These are phyloP conservation scores for Pantherophis guttatus DNA, from an alignment of 2,113 vertebrate genomes.

Conservation along the genomic window DNA sequence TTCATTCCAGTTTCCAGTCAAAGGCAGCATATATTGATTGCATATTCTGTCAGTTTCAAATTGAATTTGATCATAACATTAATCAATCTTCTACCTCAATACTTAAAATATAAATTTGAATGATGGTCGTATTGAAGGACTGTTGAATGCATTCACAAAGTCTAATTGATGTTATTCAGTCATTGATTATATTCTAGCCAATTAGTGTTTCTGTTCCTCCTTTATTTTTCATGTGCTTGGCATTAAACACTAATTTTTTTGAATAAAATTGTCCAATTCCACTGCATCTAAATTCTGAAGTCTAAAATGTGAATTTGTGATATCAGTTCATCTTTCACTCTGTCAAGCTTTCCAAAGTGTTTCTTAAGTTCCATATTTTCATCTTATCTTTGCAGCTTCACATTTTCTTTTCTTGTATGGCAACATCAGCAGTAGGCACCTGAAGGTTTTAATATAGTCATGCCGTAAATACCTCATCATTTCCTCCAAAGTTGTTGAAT, in stretches of 20 bases:
- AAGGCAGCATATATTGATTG: not conserved
- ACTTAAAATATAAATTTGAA: not conserved
- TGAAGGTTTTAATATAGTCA: not conserved
- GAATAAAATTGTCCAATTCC: not conserved
- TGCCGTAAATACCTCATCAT: not conserved
- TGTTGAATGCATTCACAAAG: not conserved
- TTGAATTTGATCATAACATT: not conserved
- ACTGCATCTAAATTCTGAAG: not conserved
- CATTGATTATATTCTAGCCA: not conserved
- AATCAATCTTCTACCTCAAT: not conserved
- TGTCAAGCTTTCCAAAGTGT: not conserved
- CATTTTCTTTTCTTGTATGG: not conserved
- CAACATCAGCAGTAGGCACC: not conserved
- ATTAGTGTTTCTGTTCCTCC: not conserved
- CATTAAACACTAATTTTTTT: not conserved
- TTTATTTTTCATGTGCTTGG: not conserved
- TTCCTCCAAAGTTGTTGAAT: not conserved
- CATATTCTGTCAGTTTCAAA: not conserved
- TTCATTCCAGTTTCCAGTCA: not conserved
- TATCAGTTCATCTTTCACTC: not conserved
- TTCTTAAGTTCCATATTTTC: not conserved
- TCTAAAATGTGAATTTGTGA: not conserved
- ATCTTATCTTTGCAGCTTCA: not conserved
- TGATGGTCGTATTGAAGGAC: not conserved
- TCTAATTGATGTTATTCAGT: not conserved